Conservation (phyloP, 2,888 invertebrate species). For the Danaus chrysippus region DNA sequence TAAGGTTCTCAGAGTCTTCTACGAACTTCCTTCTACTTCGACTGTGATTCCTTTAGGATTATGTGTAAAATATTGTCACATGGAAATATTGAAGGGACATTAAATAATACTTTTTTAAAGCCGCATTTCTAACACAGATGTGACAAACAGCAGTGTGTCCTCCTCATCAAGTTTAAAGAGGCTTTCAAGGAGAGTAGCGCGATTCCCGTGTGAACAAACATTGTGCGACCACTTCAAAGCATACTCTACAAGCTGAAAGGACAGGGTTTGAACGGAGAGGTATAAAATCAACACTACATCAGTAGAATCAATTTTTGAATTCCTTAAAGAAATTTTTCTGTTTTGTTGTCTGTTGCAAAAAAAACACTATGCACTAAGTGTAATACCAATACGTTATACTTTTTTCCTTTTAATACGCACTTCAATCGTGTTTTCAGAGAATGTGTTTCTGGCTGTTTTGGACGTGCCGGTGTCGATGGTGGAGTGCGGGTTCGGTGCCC, state of each 20-base stretch:
- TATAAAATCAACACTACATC: conserved; percentile 26
- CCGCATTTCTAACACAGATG: background rate
- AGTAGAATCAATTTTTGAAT: background rate
- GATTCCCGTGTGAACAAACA: conserved; percentile 83
- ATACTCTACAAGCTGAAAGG: conserved; percentile 57
- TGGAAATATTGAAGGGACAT: too few relatives aligned
- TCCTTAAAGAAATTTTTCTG: background rate
- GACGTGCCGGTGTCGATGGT: conserved; percentile 43
- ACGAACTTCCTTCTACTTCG: background rate
- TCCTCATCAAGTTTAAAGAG: conserved; percentile 78
- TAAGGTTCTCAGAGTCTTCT: background rate
- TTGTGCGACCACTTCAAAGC: conserved; percentile 84
- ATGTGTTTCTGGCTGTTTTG: conserved; percentile 62
- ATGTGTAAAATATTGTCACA: background rate
- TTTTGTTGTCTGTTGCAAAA: too few relatives aligned
- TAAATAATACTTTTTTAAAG: too few relatives aligned
- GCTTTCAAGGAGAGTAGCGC: conserved; percentile 85
- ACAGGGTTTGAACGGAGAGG: conserved; percentile 62
- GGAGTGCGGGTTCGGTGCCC: conserved; percentile 78
- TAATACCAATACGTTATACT: background rate
- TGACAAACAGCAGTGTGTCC: conserved; percentile 42
- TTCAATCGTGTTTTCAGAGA: too few relatives aligned
- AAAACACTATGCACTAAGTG: too few relatives aligned
- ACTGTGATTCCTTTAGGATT: background rate
- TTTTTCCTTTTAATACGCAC: background rate